These are phyloP conservation scores for Hartigia nigra DNA, from an alignment of 2,888 invertebrate species.

Conservation along the genomic window DNA sequence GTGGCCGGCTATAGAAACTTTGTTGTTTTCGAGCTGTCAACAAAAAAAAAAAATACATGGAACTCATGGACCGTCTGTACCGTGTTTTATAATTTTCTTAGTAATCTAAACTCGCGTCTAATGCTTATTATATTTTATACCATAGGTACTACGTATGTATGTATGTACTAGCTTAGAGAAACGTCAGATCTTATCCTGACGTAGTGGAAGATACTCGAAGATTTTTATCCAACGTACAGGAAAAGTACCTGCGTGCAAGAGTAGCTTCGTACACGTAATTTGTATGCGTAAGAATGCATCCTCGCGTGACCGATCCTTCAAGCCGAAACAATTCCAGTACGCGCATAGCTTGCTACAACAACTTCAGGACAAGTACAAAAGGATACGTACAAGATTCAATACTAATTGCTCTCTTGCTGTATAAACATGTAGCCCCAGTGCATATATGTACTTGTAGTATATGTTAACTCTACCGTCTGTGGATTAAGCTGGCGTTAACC, in stretches of 20 bases:
- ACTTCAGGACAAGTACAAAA: neutral
- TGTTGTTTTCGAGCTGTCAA: neutral
- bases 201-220: neutral
- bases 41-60: neutral
- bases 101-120: neutral
- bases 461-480: neutral
- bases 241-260: neutral
- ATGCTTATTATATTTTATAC: neutral
- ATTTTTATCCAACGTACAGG: neutral
- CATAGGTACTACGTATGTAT: neutral
- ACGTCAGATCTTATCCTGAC: neutral
- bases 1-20: too few species aligned
- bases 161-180: neutral
- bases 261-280: neutral
- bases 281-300: slow-evolving; percentile 4
- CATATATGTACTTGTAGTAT: neutral
- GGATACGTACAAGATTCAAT: neutral
- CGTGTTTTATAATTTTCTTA: too few species aligned
- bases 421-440: neutral
- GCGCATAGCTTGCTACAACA: neutral
- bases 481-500: neutral
- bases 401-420: neutral
- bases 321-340: neutral
- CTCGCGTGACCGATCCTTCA: slow-evolving; percentile 6
- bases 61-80: neutral